phyloP scores from a whole-genome alignment of 2,113 vertebrate species.

The Macrotis lagotis region DNA sequence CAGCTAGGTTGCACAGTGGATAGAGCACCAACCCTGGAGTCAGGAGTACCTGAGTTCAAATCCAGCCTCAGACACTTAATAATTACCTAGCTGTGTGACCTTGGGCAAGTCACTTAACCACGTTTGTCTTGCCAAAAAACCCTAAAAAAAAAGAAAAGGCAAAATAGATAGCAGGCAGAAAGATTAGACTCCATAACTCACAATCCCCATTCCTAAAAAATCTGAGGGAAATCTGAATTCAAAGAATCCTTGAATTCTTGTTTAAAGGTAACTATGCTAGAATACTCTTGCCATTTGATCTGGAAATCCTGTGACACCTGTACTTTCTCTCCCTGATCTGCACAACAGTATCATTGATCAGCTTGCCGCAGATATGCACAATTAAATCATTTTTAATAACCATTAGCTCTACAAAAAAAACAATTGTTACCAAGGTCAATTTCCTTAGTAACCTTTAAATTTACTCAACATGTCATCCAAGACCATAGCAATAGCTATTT shows the following conservation, averaged over 20 bases:
- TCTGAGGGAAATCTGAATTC: slow-evolving; percentile 32
- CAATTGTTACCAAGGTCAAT: slow-evolving; percentile 67
- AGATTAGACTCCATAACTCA: background rate
- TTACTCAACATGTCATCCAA: slow-evolving; percentile 61
- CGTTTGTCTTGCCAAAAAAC: too few relatives aligned
- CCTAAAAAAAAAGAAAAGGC: slow-evolving; percentile 49
- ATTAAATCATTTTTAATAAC: slow-evolving; percentile 64
- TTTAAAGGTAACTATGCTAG: background rate
- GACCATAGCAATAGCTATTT: slow-evolving; percentile 65
- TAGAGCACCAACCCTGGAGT: too few relatives aligned
- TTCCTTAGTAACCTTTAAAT: slow-evolving; percentile 69
- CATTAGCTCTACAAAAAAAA: slow-evolving; percentile 64
- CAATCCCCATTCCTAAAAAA: slow-evolving; percentile 28
- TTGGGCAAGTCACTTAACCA: too few relatives aligned
- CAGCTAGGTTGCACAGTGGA: too few relatives aligned
- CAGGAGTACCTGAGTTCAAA: too few relatives aligned
- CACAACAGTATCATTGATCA: slow-evolving; percentile 20
- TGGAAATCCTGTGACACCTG: slow-evolving; percentile 5
- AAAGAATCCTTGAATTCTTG: slow-evolving; percentile 6
- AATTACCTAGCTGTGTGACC: too few relatives aligned
- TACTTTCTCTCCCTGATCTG: slow-evolving; percentile 10
- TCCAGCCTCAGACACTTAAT: too few relatives aligned
- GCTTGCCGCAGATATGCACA: slow-evolving; percentile 19
- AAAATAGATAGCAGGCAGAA: background rate
- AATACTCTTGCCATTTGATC: slow-evolving; percentile 51